Evolutionary conservation across 2,797 vertebrate genomes (phyloP), one percentile per base, ranked within the genome.

Genomic region (Anguilla pacifica): DNA sequence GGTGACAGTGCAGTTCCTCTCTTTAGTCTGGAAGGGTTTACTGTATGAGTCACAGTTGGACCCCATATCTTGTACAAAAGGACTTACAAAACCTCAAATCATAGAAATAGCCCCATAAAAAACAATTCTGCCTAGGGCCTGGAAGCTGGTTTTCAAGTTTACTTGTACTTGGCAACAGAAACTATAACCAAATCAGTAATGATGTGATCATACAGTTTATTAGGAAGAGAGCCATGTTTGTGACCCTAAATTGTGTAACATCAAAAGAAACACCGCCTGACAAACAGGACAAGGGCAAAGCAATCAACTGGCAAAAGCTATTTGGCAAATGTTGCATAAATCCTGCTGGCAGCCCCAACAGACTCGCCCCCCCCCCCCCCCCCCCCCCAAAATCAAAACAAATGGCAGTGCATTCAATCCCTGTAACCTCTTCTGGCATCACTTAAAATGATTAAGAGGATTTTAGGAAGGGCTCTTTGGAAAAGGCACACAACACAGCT

Each of bases 381-480:
- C 39, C 2, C 39, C 22, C 49, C 15, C 15, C 15, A 11, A 55
- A 57, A 13, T 13, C 10, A 57, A 90, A 91, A 91, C 35, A 91
- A 91, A 93, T 93, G 91, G 88, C 90, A 93, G 84, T 83, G 89
- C 81, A 88, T 87, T 90, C 28, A 87, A 86, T 39, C 55, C 43
- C 43, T 0, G 22, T 17, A 79, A 84, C 39, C n/a, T 84, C 87
- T 28, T 89, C 83, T 85, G 88, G 81, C 81, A 67, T 55, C 84
- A 88, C 90, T 92, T 92, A 93, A 93, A 86, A 55, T 67, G 86
- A 93, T 94, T 91, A 92, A 72, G 51, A n/a, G 22, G 9, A 79
- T 51, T 1, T 70, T 86, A 83, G 85, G 87, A 85, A 31, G 67
- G 74, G 64, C 59, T 88, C 61, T 46, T 43, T 61, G 35, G 1